These are phyloP conservation scores for Parnassius glacialis DNA, from an alignment of 2,888 invertebrate species.

Conservation along the genomic window DNA sequence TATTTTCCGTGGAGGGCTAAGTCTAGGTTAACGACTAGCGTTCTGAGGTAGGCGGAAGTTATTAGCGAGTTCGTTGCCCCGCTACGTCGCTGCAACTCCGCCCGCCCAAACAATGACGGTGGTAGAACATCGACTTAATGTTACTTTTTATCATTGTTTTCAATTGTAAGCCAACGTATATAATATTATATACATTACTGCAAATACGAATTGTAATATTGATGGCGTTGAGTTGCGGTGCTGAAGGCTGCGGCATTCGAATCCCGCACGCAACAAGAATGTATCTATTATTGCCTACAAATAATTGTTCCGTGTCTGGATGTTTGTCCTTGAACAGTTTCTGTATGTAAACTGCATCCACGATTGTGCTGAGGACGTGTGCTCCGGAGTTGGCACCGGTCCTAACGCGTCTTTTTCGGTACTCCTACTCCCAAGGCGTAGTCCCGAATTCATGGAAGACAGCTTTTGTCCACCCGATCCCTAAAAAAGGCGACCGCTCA, in stretches of 20 bases:
- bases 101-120: slow-evolving; percentile 61
- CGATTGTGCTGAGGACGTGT: too few relatives aligned
- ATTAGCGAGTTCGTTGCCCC: slow-evolving; percentile 67
- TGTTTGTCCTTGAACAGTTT: too few relatives aligned
- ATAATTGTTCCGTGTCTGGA: too few relatives aligned
- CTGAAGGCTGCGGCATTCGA: too few relatives aligned
- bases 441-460: too few relatives aligned
- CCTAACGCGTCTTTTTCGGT: too few relatives aligned
- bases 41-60: slow-evolving; percentile 75
- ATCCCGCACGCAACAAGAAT: neutral
- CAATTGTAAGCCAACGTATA: neutral
- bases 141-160: slow-evolving; percentile 28
- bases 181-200: neutral
- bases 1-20: slow-evolving; percentile 31
- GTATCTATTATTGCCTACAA: neutral
- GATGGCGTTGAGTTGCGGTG: neutral
- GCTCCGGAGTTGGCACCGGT: too few relatives aligned
- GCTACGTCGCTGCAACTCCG: slow-evolving; percentile 40
- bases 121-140: slow-evolving; percentile 21
- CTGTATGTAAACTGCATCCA: too few relatives aligned
- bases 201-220: neutral
- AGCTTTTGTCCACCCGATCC: too few relatives aligned
- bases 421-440: too few relatives aligned
- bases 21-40: slow-evolving; percentile 54
- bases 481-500: too few relatives aligned